Percentiles rank a stretch among this genome's conserved stretches.
These are phyloP conservation scores for Dunckerocampus dactyliophorus DNA, from an alignment of 2,113 vertebrate species.

Conservation along the genomic window DNA sequence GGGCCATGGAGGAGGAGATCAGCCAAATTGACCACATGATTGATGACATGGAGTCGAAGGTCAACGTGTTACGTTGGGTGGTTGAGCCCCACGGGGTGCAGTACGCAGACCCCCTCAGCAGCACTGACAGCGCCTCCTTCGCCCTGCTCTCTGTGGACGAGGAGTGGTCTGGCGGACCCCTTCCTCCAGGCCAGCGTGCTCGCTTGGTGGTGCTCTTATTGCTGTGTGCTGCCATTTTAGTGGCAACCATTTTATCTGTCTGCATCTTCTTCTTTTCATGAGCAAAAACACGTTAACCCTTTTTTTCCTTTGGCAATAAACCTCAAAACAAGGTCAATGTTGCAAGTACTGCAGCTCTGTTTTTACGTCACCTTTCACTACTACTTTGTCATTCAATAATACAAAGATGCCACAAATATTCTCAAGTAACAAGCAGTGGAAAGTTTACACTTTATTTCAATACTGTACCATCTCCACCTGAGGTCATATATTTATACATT, in stretches of 20 bases:
- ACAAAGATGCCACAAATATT: too few relatives aligned
- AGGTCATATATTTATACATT: too few relatives aligned
- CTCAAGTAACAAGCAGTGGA: too few relatives aligned
- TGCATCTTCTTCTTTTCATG: slow-evolving; percentile 58
- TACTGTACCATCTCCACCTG: too few relatives aligned
- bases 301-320: slow-evolving; percentile 8
- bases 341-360: slow-evolving; percentile 16
- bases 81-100: slow-evolving; percentile 56
- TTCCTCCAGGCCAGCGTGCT: slow-evolving; percentile 30
- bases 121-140: slow-evolving; percentile 60
- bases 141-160: slow-evolving; percentile 62
- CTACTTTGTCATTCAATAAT: not conserved
- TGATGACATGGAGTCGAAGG: slow-evolving; percentile 73
- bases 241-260: slow-evolving; percentile 48
- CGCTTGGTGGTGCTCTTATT: slow-evolving; percentile 38
- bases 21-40: slow-evolving; percentile 59
- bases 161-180: slow-evolving; percentile 39
- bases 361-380: not conserved
- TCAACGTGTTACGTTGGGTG: slow-evolving; percentile 68
- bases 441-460: too few relatives aligned
- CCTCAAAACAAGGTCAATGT: slow-evolving; percentile 7
- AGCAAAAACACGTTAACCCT: slow-evolving; percentile 25
- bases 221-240: slow-evolving; percentile 37
- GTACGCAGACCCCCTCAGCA: slow-evolving; percentile 61
- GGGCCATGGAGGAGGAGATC: slow-evolving; percentile 63